Evolutionary conservation across 2,888 invertebrate species (phyloP).

Genomic region (Napeogenes sylphis): DNA sequence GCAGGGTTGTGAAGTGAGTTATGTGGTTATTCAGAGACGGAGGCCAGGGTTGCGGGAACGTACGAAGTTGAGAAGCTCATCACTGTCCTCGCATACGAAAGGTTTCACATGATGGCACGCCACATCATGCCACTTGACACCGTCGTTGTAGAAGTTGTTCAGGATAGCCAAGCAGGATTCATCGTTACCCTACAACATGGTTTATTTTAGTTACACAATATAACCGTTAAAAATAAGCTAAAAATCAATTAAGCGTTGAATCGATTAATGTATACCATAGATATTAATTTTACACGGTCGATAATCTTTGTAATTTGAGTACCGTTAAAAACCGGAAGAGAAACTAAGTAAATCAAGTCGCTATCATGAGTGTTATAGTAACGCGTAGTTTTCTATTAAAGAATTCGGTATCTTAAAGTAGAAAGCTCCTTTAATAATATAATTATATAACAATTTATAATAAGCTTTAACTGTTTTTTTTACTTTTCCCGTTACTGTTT

Average conservation of each 20-base stretch:
- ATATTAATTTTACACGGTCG: constrained; percentile 2
- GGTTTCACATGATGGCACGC: constrained; percentile 92
- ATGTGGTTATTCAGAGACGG: constrained; percentile 78
- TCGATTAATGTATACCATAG: constrained; percentile 2
- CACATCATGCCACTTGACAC: constrained; percentile 91
- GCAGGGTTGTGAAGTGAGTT: constrained; percentile 36
- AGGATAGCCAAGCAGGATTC: constrained; percentile 92
- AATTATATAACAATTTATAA: background rate
- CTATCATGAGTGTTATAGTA: constrained; percentile 15
- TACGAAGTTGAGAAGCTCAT: constrained; percentile 92
- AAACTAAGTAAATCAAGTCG: constrained; percentile 10
- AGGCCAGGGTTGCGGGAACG: constrained; percentile 92
- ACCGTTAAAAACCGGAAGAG: constrained; percentile 21
- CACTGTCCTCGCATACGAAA: constrained; percentile 94
- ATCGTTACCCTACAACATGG: constrained; percentile 84
- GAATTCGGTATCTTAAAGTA: constrained; percentile 3
- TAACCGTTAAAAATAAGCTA: background rate
- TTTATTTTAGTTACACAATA: constrained; percentile 16
- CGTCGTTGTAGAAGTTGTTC: constrained; percentile 94
- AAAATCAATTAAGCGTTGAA: background rate
- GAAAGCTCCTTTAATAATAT: constrained; percentile 6
- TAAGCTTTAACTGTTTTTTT: too few species aligned
- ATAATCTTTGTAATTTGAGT: background rate
- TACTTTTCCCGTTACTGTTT: too few species aligned
- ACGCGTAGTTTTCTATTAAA: constrained; percentile 19